Evolutionary conservation across 2,113 vertebrate genomes (phyloP).

Genomic region (Tachuris rubrigastra): DNA sequence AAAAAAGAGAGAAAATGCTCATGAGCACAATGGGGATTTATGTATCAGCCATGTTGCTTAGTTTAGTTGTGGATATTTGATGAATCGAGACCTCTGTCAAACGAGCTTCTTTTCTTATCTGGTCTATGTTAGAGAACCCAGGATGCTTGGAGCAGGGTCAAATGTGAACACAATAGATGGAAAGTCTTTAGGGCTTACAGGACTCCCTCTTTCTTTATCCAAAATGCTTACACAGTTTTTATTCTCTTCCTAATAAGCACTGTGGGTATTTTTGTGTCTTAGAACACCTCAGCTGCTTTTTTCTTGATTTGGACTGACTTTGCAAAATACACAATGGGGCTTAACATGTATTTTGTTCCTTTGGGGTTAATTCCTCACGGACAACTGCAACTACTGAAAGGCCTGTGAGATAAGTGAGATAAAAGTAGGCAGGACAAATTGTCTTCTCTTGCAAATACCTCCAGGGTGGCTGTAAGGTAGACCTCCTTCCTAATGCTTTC

Average conservation of each 20-base stretch:
- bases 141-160: not conserved
- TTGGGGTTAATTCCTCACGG: not conserved
- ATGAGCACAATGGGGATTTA: not conserved
- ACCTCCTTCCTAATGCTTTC: not conserved
- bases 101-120: not conserved
- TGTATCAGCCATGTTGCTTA: not conserved
- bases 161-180: not conserved
- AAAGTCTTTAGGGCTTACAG: not conserved
- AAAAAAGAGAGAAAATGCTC: not conserved
- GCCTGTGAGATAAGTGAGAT: not conserved
- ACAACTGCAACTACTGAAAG: not conserved
- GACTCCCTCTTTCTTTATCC: not conserved
- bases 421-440: not conserved
- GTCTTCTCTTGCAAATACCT: not conserved
- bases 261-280: not conserved
- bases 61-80: not conserved
- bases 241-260: not conserved
- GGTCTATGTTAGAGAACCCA: not conserved
- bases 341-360: not conserved
- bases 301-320: not conserved
- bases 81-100: not conserved
- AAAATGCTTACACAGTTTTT: not conserved
- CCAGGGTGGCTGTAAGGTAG: not conserved
- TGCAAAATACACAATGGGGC: not conserved
- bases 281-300: not conserved